phyloP scores from a whole-genome alignment of 2,888 invertebrate genomes.

The Meteorus colon region DNA sequence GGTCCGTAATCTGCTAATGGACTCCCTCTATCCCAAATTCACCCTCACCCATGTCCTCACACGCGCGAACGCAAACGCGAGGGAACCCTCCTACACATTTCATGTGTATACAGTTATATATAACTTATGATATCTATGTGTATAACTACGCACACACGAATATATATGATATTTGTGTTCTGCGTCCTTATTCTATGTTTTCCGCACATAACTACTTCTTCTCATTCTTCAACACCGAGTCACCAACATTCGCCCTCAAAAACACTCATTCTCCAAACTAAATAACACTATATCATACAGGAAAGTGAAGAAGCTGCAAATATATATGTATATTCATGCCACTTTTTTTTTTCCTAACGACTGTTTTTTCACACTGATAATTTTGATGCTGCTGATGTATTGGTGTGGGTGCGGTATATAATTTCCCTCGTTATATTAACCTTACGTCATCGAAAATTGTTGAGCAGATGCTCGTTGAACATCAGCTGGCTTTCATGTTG shows the following conservation, averaged over 20 bases:
- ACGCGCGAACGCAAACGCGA: not conserved
- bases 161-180: not conserved
- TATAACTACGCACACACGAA: not conserved
- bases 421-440: slow-evolving; percentile 48
- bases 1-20: slow-evolving; percentile 73
- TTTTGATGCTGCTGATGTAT: slow-evolving; percentile 45
- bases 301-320: not conserved
- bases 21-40: slow-evolving; percentile 60
- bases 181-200: not conserved
- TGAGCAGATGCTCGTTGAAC: slow-evolving; percentile 67
- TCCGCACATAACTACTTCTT: no score
- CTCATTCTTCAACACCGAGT: not conserved
- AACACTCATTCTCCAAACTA: not conserved
- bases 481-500: slow-evolving; percentile 63
- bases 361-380: slow-evolving; percentile 24
- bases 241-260: not conserved
- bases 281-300: not conserved
- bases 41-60: slow-evolving; percentile 47
- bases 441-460: slow-evolving; percentile 48
- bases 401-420: slow-evolving; percentile 45
- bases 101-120: not conserved
- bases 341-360: not conserved
- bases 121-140: not conserved
- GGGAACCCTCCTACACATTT: not conserved
- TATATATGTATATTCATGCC: not conserved